These are phyloP conservation scores for Hyposoter didymator DNA, from an alignment of 2,888 invertebrate species.

Conservation along the genomic window DNA sequence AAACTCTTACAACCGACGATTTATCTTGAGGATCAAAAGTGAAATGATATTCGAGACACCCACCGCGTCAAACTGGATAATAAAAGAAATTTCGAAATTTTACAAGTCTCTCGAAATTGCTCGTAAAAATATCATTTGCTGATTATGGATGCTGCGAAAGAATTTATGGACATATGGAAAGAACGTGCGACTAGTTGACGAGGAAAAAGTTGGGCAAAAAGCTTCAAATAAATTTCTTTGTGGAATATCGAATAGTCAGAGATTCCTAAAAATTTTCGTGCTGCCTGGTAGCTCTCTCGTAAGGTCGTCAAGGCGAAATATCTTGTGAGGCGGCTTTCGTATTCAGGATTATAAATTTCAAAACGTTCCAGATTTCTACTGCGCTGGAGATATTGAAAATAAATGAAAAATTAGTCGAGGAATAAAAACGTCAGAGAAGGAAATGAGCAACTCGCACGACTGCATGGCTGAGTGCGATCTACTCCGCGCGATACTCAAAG, in stretches of 20 bases:
- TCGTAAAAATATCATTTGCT: neutral
- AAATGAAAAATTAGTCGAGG: neutral
- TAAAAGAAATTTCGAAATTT: slow-evolving; percentile 15
- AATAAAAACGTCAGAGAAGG: neutral
- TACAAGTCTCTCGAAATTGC: neutral
- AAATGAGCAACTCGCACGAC: neutral
- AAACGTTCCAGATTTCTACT: slow-evolving; percentile 37
- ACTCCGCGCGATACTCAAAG: neutral
- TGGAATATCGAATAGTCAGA: neutral
- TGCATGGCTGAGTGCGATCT: neutral
- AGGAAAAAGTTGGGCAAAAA: neutral
- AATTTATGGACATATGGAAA: neutral
- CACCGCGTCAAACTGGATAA: neutral
- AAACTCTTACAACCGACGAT: neutral
- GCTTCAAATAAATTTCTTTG: neutral
- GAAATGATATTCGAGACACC: slow-evolving; percentile 5
- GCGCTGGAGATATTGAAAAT: neutral
- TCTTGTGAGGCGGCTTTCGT: neutral
- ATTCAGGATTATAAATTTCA: slow-evolving; percentile 5
- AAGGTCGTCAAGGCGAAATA: neutral
- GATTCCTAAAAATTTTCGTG: neutral
- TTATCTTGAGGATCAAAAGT: neutral
- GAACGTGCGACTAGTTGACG: neutral
- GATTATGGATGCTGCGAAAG: neutral
- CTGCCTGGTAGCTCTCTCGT: neutral